Percentiles rank a stretch among this genome's conserved stretches.
These are phyloP conservation scores for Montifringilla adamsi DNA, from an alignment of 2,113 vertebrate genomes.

Conservation along the genomic window DNA sequence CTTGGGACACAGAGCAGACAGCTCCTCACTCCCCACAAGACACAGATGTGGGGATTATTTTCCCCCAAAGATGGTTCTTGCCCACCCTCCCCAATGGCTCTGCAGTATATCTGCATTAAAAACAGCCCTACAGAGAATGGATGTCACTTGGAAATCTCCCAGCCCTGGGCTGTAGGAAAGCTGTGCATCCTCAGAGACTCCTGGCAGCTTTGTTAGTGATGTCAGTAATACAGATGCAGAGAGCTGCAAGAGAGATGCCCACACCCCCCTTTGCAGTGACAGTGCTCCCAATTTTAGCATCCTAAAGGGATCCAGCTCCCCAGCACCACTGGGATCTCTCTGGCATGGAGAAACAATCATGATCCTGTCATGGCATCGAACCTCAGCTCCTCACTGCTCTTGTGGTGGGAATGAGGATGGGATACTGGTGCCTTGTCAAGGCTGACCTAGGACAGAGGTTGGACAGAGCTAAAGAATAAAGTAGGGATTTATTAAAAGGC, in stretches of 20 bases:
- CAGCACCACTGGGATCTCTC: background rate
- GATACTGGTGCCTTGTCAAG: background rate
- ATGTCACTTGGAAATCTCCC: background rate
- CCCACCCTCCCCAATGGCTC: background rate
- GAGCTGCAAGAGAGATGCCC: background rate
- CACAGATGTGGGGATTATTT: background rate
- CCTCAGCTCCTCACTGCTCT: background rate
- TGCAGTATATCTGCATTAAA: background rate
- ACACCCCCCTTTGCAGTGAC: background rate
- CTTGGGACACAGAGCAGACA: background rate
- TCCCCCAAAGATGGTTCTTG: background rate
- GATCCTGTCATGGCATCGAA: background rate
- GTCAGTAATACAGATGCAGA: background rate
- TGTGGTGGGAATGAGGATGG: background rate
- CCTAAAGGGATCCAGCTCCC: background rate
- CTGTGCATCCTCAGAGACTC: background rate
- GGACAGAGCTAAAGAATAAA: background rate
- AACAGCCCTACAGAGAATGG: background rate
- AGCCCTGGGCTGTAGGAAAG: background rate
- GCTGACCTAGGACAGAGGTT: background rate
- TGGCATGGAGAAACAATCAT: accelerated
- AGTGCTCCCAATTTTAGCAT: background rate
- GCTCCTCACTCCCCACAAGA: background rate
- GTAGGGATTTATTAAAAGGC: background rate
- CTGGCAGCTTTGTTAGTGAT: background rate